phyloP scores from a whole-genome alignment of 2,113 vertebrate species.

The Paedocypris sp. region DNA sequence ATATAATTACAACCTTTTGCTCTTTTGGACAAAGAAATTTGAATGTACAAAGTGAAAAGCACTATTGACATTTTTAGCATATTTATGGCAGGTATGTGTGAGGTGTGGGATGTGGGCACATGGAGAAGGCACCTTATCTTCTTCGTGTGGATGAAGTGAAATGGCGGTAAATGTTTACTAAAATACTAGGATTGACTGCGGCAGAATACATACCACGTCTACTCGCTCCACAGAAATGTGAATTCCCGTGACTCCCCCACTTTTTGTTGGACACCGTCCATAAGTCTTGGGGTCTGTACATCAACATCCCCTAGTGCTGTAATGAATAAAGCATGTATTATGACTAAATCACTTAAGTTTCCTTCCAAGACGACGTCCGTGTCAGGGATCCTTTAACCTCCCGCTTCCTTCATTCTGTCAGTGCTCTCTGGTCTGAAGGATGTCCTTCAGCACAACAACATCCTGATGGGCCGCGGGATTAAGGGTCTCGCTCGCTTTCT shows the following conservation, averaged over 20 bases:
- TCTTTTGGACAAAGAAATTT: not conserved
- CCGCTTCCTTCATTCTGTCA: constrained; percentile 39
- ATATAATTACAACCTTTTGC: not conserved
- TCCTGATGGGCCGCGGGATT: constrained; percentile 48
- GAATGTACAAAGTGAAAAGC: not conserved
- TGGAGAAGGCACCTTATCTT: not conserved
- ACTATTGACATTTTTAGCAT: not conserved
- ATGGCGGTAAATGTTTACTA: not conserved
- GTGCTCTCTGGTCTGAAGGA: constrained; percentile 35
- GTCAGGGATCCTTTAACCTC: constrained; percentile 40
- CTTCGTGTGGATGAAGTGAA: not conserved
- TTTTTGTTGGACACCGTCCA: not conserved
- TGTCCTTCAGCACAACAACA: constrained; percentile 54
- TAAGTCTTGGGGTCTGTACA: not conserved
- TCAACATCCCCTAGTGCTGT: constrained; percentile 10
- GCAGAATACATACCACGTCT: no score
- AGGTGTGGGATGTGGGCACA: constrained; percentile 4
- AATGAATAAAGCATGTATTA: constrained; percentile 22
- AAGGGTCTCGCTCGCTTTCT: constrained; percentile 35
- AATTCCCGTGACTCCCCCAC: not conserved
- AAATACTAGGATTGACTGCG: no score
- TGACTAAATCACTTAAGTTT: constrained; percentile 33
- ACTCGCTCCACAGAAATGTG: no score
- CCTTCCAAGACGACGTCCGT: constrained; percentile 46
- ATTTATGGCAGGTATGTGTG: not conserved